These are phyloP conservation scores for Epistrophella euchroma DNA, from an alignment of 2,888 invertebrate genomes.

Conservation along the genomic window DNA sequence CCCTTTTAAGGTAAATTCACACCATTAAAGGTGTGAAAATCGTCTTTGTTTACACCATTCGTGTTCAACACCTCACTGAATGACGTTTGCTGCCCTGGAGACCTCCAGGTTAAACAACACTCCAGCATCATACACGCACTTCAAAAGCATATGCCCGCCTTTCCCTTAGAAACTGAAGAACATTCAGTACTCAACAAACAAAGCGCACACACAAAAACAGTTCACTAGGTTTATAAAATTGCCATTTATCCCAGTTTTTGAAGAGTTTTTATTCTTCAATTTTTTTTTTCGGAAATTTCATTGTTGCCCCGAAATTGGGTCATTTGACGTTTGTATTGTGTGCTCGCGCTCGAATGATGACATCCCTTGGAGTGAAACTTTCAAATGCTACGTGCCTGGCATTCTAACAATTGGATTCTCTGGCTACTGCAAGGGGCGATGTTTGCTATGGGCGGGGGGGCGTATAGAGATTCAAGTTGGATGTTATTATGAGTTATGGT, in stretches of 20 bases:
- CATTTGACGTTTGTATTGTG: slow-evolving; percentile 71
- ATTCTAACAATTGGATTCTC: slow-evolving; percentile 65
- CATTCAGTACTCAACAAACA: slow-evolving; percentile 49
- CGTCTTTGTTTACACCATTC: slow-evolving; percentile 70
- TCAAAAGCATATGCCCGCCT: slow-evolving; percentile 53
- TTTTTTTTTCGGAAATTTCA: slow-evolving; percentile 48
- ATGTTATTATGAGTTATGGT: slow-evolving; percentile 73
- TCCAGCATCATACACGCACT: slow-evolving; percentile 29
- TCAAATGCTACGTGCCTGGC: slow-evolving; percentile 73
- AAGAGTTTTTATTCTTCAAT: slow-evolving; percentile 45
- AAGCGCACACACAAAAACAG: slow-evolving; percentile 37
- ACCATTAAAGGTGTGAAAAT: slow-evolving; percentile 73
- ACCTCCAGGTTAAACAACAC: slow-evolving; percentile 41
- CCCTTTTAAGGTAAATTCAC: slow-evolving; percentile 59
- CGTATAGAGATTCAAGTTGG: slow-evolving; percentile 2
- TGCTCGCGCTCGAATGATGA: slow-evolving; percentile 63
- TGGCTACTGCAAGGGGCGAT: neutral
- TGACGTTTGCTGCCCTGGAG: slow-evolving; percentile 49
- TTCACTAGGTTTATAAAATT: slow-evolving; percentile 44
- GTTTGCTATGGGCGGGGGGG: slow-evolving; percentile 14
- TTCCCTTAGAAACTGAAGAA: neutral
- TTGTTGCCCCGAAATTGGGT: slow-evolving; percentile 67
- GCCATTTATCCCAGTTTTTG: slow-evolving; percentile 58
- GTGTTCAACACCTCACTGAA: slow-evolving; percentile 66
- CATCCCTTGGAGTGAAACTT: slow-evolving; percentile 72